Conservation (phyloP, 1,140 invertebrate genomes). For the Drosophila miranda region DNA sequence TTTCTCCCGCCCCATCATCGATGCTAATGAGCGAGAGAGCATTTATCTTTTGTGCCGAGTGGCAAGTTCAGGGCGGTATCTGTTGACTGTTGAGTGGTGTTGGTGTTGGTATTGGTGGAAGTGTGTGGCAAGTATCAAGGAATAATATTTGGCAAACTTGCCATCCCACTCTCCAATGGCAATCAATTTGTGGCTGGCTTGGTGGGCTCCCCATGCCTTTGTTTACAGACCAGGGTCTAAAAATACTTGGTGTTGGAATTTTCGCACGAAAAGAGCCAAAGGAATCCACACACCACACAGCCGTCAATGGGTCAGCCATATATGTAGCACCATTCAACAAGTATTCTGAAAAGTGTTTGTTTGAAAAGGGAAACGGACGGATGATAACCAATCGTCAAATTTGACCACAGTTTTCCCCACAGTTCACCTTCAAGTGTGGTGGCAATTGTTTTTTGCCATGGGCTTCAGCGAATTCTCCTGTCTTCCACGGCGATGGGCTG, state of each 20-base stretch:
- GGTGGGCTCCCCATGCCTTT: conserved; percentile 23
- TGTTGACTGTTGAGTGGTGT: conserved; percentile 18
- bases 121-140: conserved; percentile 20
- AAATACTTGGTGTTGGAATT: conserved; percentile 38
- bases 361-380: conserved; percentile 9
- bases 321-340: neutral
- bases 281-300: conserved; percentile 1
- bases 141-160: conserved; percentile 49
- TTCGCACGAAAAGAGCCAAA: conserved; percentile 25
- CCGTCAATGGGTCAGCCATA: conserved; percentile 24
- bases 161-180: conserved; percentile 14
- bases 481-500: conserved; percentile 17
- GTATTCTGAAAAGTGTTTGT: conserved; percentile 33
- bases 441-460: neutral
- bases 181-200: conserved; percentile 28
- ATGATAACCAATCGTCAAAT: conserved; percentile 13
- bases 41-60: too few species aligned
- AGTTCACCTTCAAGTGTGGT: conserved; percentile 17
- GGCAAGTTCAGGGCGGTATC: conserved; percentile 15
- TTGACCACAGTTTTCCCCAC: conserved; percentile 6
- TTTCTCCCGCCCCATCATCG: too few species aligned
- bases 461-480: conserved; percentile 17
- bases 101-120: neutral
- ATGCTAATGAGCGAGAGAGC: too few species aligned
- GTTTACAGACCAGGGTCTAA: conserved; percentile 39